Conservation (phyloP, 2,888 invertebrate species). For the Sesia apiformis region DNA sequence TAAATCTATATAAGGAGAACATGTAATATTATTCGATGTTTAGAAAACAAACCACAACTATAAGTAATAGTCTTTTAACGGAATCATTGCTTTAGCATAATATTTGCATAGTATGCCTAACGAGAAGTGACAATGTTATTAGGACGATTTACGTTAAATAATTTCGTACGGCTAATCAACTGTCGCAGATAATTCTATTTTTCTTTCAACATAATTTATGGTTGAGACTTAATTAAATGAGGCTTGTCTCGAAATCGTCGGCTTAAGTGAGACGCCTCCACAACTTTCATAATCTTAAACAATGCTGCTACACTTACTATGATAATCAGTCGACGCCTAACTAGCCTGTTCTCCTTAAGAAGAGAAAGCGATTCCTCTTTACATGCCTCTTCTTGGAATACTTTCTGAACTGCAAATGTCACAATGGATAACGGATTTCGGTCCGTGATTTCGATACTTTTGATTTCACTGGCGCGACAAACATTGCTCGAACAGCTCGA, state of each 20-base stretch:
- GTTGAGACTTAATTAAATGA: background rate
- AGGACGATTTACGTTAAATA: slow-evolving; percentile 5
- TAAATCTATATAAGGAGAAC: no score
- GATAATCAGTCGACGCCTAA: slow-evolving; percentile 61
- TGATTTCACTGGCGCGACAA: slow-evolving; percentile 33
- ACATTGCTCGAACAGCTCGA: slow-evolving; percentile 4
- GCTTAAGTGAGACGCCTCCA: slow-evolving; percentile 5
- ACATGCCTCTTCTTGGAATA: slow-evolving; percentile 58
- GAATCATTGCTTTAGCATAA: no score
- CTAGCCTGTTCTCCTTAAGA: slow-evolving; percentile 55
- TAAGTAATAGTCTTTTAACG: no score
- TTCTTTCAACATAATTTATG: slow-evolving; percentile 13
- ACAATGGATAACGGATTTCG: slow-evolving; percentile 60
- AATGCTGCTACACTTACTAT: slow-evolving; percentile 58
- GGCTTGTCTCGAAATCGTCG: slow-evolving; percentile 9
- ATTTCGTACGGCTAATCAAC: slow-evolving; percentile 8
- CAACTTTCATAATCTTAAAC: slow-evolving; percentile 49
- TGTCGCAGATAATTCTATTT: slow-evolving; percentile 3
- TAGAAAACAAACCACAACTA: no score
- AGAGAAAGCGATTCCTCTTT: slow-evolving; percentile 56
- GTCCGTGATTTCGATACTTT: slow-evolving; percentile 42
- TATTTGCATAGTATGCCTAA: no score
- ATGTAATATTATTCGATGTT: no score
- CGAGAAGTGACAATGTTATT: background rate
- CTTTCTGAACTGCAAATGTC: slow-evolving; percentile 58